Evolutionary conservation across 37 sponge, comb jelly and placozoan genomes (phyloP), one percentile per base, ranked within the genome.

Genomic region (Diacarnus erythraeanus): DNA sequence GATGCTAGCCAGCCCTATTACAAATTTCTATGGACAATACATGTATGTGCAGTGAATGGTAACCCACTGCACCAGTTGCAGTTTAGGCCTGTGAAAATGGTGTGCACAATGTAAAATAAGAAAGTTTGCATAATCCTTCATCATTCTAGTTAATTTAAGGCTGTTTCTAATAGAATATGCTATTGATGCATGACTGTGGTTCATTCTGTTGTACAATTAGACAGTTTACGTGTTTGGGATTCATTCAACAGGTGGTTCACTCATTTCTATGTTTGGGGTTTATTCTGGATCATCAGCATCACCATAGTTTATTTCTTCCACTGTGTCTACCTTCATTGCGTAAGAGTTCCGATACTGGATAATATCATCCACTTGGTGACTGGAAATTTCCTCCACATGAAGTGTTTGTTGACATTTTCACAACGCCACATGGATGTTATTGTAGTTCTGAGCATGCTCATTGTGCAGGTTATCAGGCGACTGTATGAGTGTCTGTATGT

Each of bases 401-500:
- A 40, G 5, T 65, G 78, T 47, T 2, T 40, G 0, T 20, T 23
- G 25, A 30, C 2, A n/a, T 26, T 40, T 43, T 56, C 69, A 4
- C 79, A 79, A 33, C 57, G 51, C n/a, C 79, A 79, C 57, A 54
- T 81, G 10, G 86, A 90, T 31, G 78, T 72, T 39, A 10, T 71
- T n/a, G 38, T 85, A 2, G 82, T 66, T 35, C 77, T 88, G 29
- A 2, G 35, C 21, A 76, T 94, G 22, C 64, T 88, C 26, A 71
- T 67, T 39, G 6, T 87, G 2, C 95, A 94, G 72, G 59, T 84
- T 4, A 37, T 33, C 3, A 47, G 95, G 27, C 51, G 95, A 44
- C 67, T 84, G 39, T 94, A 81, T 39, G 95, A 94, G 58, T 78
- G 86, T 75, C 61, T 94, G 35, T 91, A 76, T 68, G 82, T 94